phyloP scores from a whole-genome alignment of 2,888 invertebrate species.

The Ephialtes manifestator region DNA sequence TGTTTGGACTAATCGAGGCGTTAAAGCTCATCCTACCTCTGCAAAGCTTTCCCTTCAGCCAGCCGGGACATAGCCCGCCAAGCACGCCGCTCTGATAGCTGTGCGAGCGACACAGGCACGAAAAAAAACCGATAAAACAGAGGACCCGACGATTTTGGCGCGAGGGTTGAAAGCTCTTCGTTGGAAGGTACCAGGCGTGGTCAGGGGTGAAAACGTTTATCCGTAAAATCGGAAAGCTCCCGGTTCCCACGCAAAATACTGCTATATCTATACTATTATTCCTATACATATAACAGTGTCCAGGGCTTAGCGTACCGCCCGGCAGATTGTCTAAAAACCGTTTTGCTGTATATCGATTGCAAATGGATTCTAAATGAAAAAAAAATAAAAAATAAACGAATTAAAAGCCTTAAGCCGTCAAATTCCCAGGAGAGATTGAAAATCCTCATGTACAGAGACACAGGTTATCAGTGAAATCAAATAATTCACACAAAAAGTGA shows the following conservation, averaged over 20 bases:
- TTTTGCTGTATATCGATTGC: conserved; percentile 68
- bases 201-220: conserved; percentile 66
- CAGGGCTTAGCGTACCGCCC: conserved; percentile 56
- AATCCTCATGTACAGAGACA: conserved; percentile 29
- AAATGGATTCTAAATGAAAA: conserved; percentile 51
- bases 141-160: conserved; percentile 55
- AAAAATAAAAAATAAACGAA: conserved; percentile 31
- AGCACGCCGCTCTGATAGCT: conserved; percentile 44
- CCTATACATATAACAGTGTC: background rate
- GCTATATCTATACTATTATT: background rate
- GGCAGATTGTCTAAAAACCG: conserved; percentile 68
- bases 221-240: conserved; percentile 62
- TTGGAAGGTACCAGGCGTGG: conserved; percentile 45
- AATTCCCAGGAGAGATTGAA: conserved; percentile 50
- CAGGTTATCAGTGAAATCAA: conserved; percentile 29
- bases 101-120: conserved; percentile 38
- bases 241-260: conserved; percentile 54
- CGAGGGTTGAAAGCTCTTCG: conserved; percentile 47
- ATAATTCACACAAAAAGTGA: conserved; percentile 25
- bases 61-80: conserved; percentile 10
- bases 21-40: conserved; percentile 76
- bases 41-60: conserved; percentile 59
- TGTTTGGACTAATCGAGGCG: conserved; percentile 81
- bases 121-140: conserved; percentile 61
- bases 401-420: conserved; percentile 39